These are phyloP conservation scores for Plagodis dolabraria DNA, from an alignment of 2,888 invertebrate species.

Conservation along the genomic window DNA sequence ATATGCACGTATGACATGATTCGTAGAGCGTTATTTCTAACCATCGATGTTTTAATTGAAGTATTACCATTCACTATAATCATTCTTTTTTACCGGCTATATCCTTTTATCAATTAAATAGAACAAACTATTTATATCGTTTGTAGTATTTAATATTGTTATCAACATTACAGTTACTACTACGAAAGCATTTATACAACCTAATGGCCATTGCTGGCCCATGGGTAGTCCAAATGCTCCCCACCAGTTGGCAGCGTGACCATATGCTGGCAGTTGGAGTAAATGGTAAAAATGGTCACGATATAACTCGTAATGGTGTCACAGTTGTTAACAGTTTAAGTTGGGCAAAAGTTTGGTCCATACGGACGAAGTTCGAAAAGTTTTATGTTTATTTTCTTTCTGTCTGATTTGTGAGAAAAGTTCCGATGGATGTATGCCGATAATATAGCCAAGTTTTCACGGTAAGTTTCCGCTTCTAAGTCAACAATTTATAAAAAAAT, in stretches of 20 bases:
- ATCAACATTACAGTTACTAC: too few species aligned
- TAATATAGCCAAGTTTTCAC: conserved; percentile 15
- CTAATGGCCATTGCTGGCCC: too few species aligned
- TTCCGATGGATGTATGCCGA: conserved; percentile 19
- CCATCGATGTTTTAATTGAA: conserved; percentile 11
- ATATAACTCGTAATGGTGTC: conserved; percentile 38
- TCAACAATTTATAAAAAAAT: too few species aligned
- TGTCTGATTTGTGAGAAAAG: conserved; percentile 26
- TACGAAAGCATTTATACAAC: too few species aligned
- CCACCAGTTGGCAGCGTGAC: too few species aligned
- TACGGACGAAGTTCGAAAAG: conserved; percentile 11
- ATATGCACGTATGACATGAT: not conserved
- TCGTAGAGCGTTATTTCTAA: conserved; percentile 11
- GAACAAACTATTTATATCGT: too few species aligned
- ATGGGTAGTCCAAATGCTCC: too few species aligned
- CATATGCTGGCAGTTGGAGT: too few species aligned
- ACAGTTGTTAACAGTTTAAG: not conserved
- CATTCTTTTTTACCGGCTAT: too few species aligned
- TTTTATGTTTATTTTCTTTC: conserved; percentile 20
- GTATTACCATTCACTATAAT: too few species aligned
- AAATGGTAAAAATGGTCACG: conserved; percentile 36
- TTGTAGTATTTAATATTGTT: too few species aligned
- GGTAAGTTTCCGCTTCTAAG: not conserved
- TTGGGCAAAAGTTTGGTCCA: conserved; percentile 13
- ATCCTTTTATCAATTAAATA: too few species aligned